Evolutionary conservation across 1,140 invertebrate species (phyloP).

Genomic region (Battus philenor): DNA sequence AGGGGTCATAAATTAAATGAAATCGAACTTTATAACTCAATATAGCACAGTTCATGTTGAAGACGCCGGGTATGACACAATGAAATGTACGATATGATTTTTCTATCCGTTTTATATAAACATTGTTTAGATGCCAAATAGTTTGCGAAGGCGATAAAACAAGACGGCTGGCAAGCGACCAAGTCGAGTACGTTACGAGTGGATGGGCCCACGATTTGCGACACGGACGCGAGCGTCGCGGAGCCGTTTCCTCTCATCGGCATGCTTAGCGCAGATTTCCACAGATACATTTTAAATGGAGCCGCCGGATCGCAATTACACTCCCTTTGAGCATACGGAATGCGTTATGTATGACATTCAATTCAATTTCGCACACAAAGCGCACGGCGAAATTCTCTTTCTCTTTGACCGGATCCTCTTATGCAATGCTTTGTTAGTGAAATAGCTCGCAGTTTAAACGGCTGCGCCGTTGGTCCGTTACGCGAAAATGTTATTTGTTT

Average conservation of each 20-base stretch:
- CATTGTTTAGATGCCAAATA: constrained; percentile 69
- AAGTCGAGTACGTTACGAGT: constrained; percentile 30
- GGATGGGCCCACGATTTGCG: constrained; percentile 29
- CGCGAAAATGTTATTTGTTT: constrained; percentile 14
- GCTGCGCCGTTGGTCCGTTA: constrained; percentile 24
- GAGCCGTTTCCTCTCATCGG: constrained; percentile 29
- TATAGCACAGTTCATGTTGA: too few relatives aligned
- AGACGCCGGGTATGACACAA: constrained; percentile 37
- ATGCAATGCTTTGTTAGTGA: constrained; percentile 63
- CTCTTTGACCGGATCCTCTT: constrained; percentile 65
- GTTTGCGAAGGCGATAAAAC: constrained; percentile 64
- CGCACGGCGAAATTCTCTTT: constrained; percentile 64
- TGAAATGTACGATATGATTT: constrained; percentile 45
- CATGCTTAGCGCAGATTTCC: constrained; percentile 54
- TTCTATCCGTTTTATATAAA: constrained; percentile 66
- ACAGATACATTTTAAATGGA: constrained; percentile 71
- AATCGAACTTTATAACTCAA: too few relatives aligned
- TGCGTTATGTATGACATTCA: constrained; percentile 68
- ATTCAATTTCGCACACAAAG: constrained; percentile 69
- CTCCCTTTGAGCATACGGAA: constrained; percentile 66
- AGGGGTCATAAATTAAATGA: too few relatives aligned
- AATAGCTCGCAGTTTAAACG: constrained; percentile 44
- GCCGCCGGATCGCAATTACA: constrained; percentile 66
- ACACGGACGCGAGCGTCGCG: constrained; percentile 44
- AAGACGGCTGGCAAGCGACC: constrained; percentile 66